Evolutionary conservation across 2,888 invertebrate species (phyloP).

Genomic region (Flabesymbios commensalis): DNA sequence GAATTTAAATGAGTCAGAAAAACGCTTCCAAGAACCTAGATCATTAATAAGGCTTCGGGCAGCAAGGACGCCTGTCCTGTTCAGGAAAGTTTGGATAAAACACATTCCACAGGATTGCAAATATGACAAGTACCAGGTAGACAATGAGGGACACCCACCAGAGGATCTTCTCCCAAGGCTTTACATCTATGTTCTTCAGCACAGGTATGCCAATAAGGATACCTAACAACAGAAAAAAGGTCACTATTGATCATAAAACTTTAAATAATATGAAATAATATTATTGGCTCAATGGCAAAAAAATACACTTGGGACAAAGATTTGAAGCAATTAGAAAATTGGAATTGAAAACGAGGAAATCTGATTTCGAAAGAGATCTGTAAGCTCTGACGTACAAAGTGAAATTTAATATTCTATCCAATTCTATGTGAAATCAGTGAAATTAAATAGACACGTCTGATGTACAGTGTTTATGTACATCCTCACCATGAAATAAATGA

Average conservation of each 20-base stretch:
- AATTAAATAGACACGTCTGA: too few species aligned
- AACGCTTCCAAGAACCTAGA: too few species aligned
- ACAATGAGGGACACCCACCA: constrained; percentile 56
- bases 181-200: constrained; percentile 55
- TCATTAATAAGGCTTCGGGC: constrained; percentile 12
- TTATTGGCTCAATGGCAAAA: constrained; percentile 64
- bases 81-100: constrained; percentile 49
- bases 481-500: too few species aligned
- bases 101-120: constrained; percentile 56
- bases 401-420: too few species aligned
- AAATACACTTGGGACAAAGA: constrained; percentile 66
- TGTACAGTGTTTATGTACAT: too few species aligned
- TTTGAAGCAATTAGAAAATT: background rate
- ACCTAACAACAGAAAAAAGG: constrained; percentile 67
- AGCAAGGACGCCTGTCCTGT: constrained; percentile 50
- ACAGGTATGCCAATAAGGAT: constrained; percentile 58
- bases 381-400: too few species aligned
- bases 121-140: constrained; percentile 52
- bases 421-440: too few species aligned
- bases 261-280: too few species aligned
- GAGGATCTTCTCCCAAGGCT: constrained; percentile 58
- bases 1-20: too few species aligned
- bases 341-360: too few species aligned
- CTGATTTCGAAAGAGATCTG: too few species aligned
- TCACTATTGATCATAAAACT: too few species aligned